A percentile compares a stretch with the other conserved stretches of the same genome.
Evolutionary conservation across 2,797 vertebrate species (phyloP).

Genomic region (Hydrolagus colliei): DNA sequence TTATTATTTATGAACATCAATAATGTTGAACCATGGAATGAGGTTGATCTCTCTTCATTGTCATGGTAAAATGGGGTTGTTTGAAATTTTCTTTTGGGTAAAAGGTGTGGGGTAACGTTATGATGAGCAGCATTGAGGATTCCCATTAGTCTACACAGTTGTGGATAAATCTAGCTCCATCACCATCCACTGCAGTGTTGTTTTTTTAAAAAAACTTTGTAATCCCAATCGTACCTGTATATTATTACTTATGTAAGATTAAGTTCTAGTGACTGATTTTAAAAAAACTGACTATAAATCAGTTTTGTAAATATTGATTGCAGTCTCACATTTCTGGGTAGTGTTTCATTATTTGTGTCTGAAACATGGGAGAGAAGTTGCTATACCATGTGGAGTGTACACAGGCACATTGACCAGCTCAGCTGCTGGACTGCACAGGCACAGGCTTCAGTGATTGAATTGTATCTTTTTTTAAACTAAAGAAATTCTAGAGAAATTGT

Average conservation of each 20-base stretch:
- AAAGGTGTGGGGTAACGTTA: not conserved
- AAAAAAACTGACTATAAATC: slow-evolving; percentile 9
- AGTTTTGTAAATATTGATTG: slow-evolving; percentile 13
- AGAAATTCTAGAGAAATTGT: slow-evolving; percentile 22
- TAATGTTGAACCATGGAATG: slow-evolving; percentile 10
- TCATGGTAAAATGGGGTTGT: slow-evolving; percentile 3
- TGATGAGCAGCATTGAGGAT: slow-evolving; percentile 1
- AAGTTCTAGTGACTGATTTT: slow-evolving; percentile 17
- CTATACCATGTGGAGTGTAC: not conserved
- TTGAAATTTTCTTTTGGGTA: slow-evolving; percentile 17
- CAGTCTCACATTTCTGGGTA: slow-evolving; percentile 20
- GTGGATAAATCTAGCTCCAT: slow-evolving; percentile 10
- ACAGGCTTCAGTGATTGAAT: slow-evolving; percentile 6
- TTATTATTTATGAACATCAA: slow-evolving; percentile 27
- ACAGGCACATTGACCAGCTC: not conserved
- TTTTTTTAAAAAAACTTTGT: not conserved
- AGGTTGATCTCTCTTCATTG: slow-evolving; percentile 7
- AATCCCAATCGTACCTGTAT: slow-evolving; percentile 22
- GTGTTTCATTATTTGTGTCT: slow-evolving; percentile 14
- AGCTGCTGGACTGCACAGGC: slow-evolving; percentile 10
- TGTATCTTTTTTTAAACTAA: not conserved
- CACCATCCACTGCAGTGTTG: slow-evolving; percentile 5
- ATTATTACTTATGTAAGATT: not conserved
- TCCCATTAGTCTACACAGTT: not conserved
- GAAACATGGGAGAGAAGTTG: not conserved